Conservation (phyloP, 2,113 vertebrate species). For the Platysternon megacephalum region DNA sequence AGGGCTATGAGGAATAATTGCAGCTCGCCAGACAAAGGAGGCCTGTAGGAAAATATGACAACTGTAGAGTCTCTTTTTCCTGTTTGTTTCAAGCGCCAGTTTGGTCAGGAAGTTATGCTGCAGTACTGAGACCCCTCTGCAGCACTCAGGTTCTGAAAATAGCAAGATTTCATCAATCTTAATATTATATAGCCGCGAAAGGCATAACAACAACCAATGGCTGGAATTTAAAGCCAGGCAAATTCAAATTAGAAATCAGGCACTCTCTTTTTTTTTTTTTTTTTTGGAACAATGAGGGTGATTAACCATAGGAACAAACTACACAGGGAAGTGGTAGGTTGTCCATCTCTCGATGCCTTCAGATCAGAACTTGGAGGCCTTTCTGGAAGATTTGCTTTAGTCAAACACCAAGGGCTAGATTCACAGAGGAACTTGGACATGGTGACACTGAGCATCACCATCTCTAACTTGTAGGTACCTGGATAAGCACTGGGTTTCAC, state of each 20-base stretch:
- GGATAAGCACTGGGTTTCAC: not conserved
- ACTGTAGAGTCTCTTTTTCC: not conserved
- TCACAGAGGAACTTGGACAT: not conserved
- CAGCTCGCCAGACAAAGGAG: constrained; percentile 72
- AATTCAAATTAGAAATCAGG: not conserved
- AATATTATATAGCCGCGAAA: fast-evolving
- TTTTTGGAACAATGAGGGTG: fast-evolving
- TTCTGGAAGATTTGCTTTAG: not conserved
- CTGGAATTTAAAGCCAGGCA: not conserved
- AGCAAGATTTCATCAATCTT: no score
- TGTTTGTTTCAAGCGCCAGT: constrained; percentile 44
- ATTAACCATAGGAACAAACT: not conserved
- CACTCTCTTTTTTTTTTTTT: not conserved
- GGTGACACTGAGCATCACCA: not conserved
- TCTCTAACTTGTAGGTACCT: not conserved
- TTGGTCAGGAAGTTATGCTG: constrained; percentile 33
- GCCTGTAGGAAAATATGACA: constrained; percentile 16
- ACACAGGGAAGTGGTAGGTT: fast-evolving
- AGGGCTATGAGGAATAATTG: not conserved
- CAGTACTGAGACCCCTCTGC: not conserved
- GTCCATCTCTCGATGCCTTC: not conserved
- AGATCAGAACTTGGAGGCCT: not conserved
- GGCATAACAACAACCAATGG: fast-evolving
- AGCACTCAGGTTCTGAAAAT: not conserved
- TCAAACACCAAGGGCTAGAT: not conserved